phyloP scores from a whole-genome alignment of 2,113 vertebrate genomes.

The Bothrops jararaca region DNA sequence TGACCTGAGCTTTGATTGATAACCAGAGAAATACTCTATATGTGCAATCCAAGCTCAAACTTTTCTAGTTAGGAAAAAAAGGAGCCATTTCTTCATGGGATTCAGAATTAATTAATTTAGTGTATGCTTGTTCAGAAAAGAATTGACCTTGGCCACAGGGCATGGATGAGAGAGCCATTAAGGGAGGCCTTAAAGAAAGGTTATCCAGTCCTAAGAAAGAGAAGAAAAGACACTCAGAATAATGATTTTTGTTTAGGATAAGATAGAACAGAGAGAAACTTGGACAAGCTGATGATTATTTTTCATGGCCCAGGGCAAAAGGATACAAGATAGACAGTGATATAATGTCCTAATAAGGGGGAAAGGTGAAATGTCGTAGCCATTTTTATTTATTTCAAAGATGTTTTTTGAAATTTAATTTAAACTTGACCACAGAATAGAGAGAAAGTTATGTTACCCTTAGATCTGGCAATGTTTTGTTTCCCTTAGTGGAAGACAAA shows the following conservation, averaged over 20 bases:
- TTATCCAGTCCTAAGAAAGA: neutral
- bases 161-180: neutral
- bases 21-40: neutral
- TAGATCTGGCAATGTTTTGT: neutral
- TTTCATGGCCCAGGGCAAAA: neutral
- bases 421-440: neutral
- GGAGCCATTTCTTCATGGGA: slow-evolving; percentile 13
- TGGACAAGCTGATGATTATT: neutral
- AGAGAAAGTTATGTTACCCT: neutral
- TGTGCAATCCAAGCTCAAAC: neutral
- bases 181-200: neutral
- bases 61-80: slow-evolving; percentile 24
- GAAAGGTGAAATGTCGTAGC: neutral
- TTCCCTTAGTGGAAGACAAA: neutral
- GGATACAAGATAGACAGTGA: neutral
- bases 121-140: slow-evolving; percentile 9
- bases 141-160: neutral
- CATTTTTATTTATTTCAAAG: neutral
- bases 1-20: neutral
- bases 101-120: slow-evolving; percentile 34
- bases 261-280: neutral
- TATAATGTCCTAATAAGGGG: neutral
- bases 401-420: too few relatives aligned
- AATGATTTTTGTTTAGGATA: neutral
- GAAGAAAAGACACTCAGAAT: neutral